These are phyloP conservation scores for Leucopternis melanops DNA, from an alignment of 2,113 vertebrate species.

Conservation along the genomic window DNA sequence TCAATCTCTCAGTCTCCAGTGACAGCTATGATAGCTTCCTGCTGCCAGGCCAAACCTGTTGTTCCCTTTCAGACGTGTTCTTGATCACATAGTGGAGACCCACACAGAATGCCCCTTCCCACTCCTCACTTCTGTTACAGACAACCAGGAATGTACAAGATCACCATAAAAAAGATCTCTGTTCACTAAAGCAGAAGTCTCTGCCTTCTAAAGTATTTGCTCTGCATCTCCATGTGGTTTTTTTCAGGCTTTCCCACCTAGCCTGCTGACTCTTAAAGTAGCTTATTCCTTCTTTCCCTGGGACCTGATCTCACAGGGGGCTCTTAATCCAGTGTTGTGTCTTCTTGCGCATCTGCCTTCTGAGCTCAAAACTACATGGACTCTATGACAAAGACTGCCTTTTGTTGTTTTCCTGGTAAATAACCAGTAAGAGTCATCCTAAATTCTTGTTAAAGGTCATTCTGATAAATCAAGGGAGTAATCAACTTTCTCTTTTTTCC, in stretches of 20 bases:
- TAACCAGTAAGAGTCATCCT: not conserved
- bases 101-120: not conserved
- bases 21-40: not conserved
- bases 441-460: not conserved
- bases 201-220: not conserved
- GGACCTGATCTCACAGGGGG: not conserved
- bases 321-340: not conserved
- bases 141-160: not conserved
- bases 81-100: not conserved
- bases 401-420: not conserved
- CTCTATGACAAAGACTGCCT: not conserved
- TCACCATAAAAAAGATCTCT: not conserved
- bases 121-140: not conserved
- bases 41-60: not conserved
- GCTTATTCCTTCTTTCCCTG: not conserved
- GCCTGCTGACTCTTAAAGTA: not conserved
- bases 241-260: not conserved
- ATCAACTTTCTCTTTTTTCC: not conserved
- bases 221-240: not conserved
- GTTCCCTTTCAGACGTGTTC: not conserved
- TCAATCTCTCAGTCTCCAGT: not conserved
- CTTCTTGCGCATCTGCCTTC: not conserved
- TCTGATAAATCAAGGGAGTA: not conserved
- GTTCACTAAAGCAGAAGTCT: not conserved
- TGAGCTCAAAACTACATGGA: not conserved